A percentile compares a stretch with the other conserved stretches of the same genome.
Evolutionary conservation across 2,113 vertebrate species (phyloP).

Genomic region (Peromyscus californicus): DNA sequence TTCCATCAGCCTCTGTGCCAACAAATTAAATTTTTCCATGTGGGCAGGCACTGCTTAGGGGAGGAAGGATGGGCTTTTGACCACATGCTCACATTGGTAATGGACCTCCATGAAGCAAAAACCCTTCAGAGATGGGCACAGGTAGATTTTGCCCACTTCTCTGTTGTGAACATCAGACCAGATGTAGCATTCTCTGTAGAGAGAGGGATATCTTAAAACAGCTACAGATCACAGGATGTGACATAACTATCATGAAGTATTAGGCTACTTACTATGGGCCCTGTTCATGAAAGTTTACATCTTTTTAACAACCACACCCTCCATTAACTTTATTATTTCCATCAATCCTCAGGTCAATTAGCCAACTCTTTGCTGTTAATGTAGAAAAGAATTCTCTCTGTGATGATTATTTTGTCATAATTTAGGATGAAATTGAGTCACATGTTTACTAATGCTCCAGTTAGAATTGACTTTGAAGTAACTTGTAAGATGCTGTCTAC

Average conservation of each 20-base stretch:
- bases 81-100: background rate
- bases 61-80: background rate
- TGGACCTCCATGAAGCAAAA: background rate
- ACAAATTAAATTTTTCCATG: background rate
- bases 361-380: background rate
- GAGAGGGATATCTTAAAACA: background rate
- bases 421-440: background rate
- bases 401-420: background rate
- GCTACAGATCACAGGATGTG: too few species aligned
- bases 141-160: background rate
- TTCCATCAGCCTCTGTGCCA: background rate
- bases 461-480: background rate
- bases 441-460: background rate
- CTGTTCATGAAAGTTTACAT: background rate
- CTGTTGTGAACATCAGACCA: background rate
- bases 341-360: background rate
- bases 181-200: background rate
- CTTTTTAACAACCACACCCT: background rate
- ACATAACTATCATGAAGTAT: background rate
- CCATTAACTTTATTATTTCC: background rate
- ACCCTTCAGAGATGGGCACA: too few species aligned
- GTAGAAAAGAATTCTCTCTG: background rate
- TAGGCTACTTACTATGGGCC: too few species aligned
- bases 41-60: background rate
- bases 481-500: background rate